Percentiles rank a stretch among this genome's conserved stretches.
phyloP scores from a whole-genome alignment of 2,797 vertebrate genomes.

The Crax fasciolata region DNA sequence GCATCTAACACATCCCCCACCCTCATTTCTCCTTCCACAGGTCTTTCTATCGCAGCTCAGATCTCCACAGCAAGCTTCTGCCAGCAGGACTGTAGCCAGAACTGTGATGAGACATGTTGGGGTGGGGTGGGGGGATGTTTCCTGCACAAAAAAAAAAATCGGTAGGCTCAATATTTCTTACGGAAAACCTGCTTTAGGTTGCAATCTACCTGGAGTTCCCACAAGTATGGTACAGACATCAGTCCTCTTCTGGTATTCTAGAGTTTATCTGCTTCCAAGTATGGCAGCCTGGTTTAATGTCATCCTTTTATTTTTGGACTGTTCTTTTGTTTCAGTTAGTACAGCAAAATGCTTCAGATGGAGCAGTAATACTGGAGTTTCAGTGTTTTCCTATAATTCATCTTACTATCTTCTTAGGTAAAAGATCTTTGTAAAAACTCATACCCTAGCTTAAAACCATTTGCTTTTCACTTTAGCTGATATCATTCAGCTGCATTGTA shows the following conservation, averaged over 20 bases:
- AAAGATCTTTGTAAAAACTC: rapidly evolving
- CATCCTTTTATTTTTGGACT: neutral
- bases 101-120: neutral
- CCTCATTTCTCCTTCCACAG: neutral
- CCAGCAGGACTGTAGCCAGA: neutral
- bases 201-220: neutral
- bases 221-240: neutral
- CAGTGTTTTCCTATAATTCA: neutral
- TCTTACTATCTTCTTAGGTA: neutral
- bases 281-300: neutral
- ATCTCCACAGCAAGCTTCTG: neutral
- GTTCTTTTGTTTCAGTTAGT: neutral
- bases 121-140: neutral
- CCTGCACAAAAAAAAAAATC: neutral
- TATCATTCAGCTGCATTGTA: neutral
- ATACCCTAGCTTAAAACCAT: neutral
- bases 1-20: neutral
- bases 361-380: neutral
- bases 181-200: neutral
- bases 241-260: rapidly evolving
- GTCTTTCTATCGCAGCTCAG: neutral
- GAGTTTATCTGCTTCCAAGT: neutral
- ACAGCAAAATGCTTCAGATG: neutral
- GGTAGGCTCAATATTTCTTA: neutral
- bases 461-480: neutral